Evolutionary conservation across 2,797 vertebrate species (phyloP).

Genomic region (Odontamblyopus rebecca): DNA sequence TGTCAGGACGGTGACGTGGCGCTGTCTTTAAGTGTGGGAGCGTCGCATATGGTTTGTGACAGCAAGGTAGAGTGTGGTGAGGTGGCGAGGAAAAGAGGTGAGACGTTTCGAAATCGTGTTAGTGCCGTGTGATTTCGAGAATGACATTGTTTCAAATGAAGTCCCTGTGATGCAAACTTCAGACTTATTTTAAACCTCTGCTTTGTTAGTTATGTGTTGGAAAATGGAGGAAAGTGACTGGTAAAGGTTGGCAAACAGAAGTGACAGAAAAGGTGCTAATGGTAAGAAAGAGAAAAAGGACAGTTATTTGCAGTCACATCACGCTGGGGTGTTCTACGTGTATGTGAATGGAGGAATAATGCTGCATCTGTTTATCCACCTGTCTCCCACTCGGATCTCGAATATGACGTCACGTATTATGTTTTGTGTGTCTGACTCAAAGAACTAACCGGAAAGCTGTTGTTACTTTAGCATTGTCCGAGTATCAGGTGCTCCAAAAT

Average conservation of each 20-base stretch:
- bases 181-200: neutral
- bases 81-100: conserved; percentile 4
- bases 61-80: conserved; percentile 24
- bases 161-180: neutral
- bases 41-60: conserved; percentile 43
- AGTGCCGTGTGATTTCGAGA: conserved; percentile 3
- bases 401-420: no score
- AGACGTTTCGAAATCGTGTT: conserved; percentile 7
- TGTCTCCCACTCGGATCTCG: no score
- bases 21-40: conserved; percentile 41
- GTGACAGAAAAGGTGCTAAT: neutral
- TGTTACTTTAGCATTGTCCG: no score
- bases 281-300: neutral
- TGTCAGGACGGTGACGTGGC: conserved; percentile 41
- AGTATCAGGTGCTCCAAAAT: no score
- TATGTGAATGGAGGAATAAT: no score
- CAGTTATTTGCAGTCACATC: no score
- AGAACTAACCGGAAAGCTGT: no score
- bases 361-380: no score
- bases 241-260: neutral
- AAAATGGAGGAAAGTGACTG: no score
- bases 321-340: no score
- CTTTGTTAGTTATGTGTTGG: neutral
- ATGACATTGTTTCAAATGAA: neutral
- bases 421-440: no score